Base-by-base conservation (phyloP, 2,113 vertebrate species). In the Pyrgilauda ruficollis region DNA sequence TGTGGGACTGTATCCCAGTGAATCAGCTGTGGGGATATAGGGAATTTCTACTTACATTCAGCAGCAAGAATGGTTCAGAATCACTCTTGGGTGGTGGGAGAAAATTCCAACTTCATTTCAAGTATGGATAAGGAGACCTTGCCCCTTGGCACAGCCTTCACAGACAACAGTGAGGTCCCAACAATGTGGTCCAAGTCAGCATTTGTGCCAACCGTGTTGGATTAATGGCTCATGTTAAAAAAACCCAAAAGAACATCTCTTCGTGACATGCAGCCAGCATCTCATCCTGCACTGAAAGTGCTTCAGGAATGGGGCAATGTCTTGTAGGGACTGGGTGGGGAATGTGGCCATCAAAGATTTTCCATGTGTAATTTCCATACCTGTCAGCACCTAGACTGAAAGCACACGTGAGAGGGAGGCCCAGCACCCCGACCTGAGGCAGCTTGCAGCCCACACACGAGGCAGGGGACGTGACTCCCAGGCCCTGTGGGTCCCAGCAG, bases 131-230 rank as follows among this genome's bases (percentile, higher is more conserved):
- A 67, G 31, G 72, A 91, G 47, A 49, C 31, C 18, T 79, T 75
- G 24, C 13, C 44, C 22, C 41, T 68, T 76, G 50, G 43, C 30
- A 39, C 31, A 56, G 39, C 27, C 44, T 87, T 75, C 41, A 35
- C 10, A 39, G 44, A 31, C 28, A n/a, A 4, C 21, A 76, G 0
- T 0, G 0, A 10, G 16, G 37, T 67, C 39, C 50, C 69, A 81
- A 1, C 31, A 49, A 1, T 0, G 0, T 19, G 23, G 41, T 76
- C 43, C 35, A 58, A 33, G 43, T 62, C 73, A 62, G 26, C 4
- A 49, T 39, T 58, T 46, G 37, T 81, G 64, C 55, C 79, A 75
- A 2, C 12, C 20, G 27, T 64, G 22, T 13, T 75, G 41, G 46
- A 76, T 90, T 90, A 69, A 39, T 66, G 27, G 31, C 35, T 63